Evolutionary conservation across 2,888 invertebrate species (phyloP).

Genomic region (Petrolisthes cinctipes): DNA sequence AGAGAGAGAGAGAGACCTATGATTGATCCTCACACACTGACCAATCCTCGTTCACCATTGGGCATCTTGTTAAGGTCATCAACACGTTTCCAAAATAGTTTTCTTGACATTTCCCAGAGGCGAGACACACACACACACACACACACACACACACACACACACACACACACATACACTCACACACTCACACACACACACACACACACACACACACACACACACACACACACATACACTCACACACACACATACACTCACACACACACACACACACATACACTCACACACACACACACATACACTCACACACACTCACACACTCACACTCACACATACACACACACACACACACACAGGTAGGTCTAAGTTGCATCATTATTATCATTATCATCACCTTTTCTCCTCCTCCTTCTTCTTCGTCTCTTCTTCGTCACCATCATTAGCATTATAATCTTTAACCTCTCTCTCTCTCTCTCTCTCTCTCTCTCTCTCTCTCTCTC

Average conservation of each 20-base stretch:
- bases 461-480: neutral
- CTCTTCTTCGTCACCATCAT: neutral
- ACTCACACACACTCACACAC: neutral
- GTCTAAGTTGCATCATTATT: neutral
- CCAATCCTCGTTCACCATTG: too few species aligned
- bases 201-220: neutral
- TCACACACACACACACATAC: neutral
- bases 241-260: neutral
- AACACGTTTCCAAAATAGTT: too few species aligned
- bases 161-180: neutral
- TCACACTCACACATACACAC: neutral
- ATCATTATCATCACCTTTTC: neutral
- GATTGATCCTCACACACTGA: too few species aligned
- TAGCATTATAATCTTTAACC: neutral
- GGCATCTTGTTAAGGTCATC: too few species aligned
- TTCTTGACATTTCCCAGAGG: too few species aligned
- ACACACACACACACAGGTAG: neutral
- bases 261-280: neutral
- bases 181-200: neutral
- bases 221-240: neutral
- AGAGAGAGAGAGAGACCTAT: too few species aligned
- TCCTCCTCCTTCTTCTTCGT: neutral
- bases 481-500: neutral
- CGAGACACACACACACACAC: too few species aligned
- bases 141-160: too few species aligned